Evolutionary conservation across 2,797 vertebrate species (phyloP).

Genomic region (Enteromius mattozi): DNA sequence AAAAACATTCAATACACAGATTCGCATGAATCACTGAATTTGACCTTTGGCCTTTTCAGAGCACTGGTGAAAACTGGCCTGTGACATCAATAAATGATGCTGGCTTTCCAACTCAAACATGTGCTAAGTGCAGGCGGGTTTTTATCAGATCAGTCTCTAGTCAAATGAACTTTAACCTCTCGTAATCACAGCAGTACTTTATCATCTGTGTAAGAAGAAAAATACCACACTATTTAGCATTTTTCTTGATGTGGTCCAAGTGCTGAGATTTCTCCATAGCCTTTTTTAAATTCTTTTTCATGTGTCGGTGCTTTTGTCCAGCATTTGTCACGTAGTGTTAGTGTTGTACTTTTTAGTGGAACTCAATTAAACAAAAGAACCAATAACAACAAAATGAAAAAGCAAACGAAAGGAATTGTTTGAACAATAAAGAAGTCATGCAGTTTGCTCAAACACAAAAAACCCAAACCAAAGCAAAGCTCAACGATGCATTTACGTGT

Average conservation of each 20-base stretch:
- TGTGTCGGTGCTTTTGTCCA: conserved; percentile 19
- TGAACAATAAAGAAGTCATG: conserved; percentile 29
- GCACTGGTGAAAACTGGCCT: conserved; percentile 39
- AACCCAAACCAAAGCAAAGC: neutral
- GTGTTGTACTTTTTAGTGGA: conserved; percentile 18
- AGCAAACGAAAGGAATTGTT: conserved; percentile 19
- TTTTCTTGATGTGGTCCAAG: neutral
- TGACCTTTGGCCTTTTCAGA: conserved; percentile 37
- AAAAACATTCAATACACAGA: conserved; percentile 32
- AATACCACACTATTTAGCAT: conserved; percentile 5
- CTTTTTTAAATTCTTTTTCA: neutral
- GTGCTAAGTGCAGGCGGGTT: conserved; percentile 18
- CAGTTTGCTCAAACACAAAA: conserved; percentile 24
- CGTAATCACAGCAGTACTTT: conserved; percentile 48
- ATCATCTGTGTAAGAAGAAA: conserved; percentile 40
- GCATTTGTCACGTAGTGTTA: conserved; percentile 3
- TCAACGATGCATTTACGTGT: neutral
- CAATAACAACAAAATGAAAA: conserved; percentile 41
- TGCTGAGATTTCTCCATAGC: conserved; percentile 27
- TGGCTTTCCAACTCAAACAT: conserved; percentile 21
- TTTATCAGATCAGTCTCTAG: conserved; percentile 31
- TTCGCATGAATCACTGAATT: conserved; percentile 33
- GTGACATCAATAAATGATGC: conserved; percentile 41
- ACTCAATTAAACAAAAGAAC: conserved; percentile 2
- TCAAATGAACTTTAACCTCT: conserved; percentile 30